These are phyloP conservation scores for Numenius phaeopus DNA, from an alignment of 2,797 vertebrate species.

Conservation along the genomic window DNA sequence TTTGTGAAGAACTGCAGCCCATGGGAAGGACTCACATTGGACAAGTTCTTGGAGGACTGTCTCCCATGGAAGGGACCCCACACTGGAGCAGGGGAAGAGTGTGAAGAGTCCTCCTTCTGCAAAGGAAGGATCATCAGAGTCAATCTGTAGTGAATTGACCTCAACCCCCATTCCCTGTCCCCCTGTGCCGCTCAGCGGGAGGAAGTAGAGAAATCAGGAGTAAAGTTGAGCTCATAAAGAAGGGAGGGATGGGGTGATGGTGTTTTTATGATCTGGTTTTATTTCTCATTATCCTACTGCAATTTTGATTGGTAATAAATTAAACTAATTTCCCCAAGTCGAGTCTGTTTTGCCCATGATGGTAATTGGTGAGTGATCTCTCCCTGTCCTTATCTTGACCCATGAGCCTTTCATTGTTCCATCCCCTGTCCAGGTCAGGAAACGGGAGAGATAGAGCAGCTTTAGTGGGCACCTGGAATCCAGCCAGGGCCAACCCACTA, in stretches of 20 bases:
- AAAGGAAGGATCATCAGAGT: neutral
- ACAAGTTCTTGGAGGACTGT: neutral
- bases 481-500: neutral
- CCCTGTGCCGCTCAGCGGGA: neutral
- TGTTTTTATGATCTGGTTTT: neutral
- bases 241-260: neutral
- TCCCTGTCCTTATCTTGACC: neutral
- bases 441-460: neutral
- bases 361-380: neutral
- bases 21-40: neutral
- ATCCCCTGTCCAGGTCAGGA: neutral
- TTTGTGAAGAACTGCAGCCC: neutral
- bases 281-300: neutral
- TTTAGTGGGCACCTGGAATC: neutral
- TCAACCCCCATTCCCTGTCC: neutral
- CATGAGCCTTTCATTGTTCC: neutral
- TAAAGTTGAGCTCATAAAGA: neutral
- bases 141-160: neutral
- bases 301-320: neutral
- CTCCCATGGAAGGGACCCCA: neutral
- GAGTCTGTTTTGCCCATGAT: neutral
- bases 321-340: neutral
- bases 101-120: neutral
- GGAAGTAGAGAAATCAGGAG: neutral
- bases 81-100: neutral